Evolutionary conservation across 2,888 invertebrate genomes (phyloP).

Genomic region (Melinopterus prodromus): DNA sequence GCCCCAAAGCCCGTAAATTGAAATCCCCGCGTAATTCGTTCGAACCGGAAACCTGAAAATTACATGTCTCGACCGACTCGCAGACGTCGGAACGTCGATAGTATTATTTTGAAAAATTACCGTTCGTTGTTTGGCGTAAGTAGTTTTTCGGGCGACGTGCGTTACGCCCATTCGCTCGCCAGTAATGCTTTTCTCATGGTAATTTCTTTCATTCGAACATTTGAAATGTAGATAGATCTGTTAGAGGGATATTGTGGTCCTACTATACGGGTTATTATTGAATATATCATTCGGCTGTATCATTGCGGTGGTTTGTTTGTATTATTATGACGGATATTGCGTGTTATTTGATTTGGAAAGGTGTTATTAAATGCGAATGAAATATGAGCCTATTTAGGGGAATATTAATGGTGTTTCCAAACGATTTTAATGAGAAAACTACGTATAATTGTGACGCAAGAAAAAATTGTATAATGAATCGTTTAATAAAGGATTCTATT

Average conservation of each 20-base stretch:
- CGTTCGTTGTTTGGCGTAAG: neutral
- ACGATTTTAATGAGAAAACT: no score
- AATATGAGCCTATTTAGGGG: no score
- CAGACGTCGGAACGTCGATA: no score
- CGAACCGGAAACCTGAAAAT: neutral
- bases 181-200: neutral
- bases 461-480: no score
- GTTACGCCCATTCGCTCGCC: neutral
- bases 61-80: neutral
- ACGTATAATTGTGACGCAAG: no score
- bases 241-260: neutral
- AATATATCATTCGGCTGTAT: neutral
- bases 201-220: neutral
- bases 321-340: neutral
- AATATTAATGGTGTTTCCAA: no score
- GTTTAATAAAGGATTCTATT: no score
- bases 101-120: neutral
- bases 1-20: neutral
- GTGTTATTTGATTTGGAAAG: no score
- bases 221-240: neutral
- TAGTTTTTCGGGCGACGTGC: neutral
- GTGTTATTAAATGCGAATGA: no score
- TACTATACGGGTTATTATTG: neutral
- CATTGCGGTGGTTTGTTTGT: neutral
- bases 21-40: neutral